Percentiles rank a stretch among this genome's conserved stretches.
These are phyloP conservation scores for Anguilla megastoma DNA, from an alignment of 2,797 vertebrate genomes.

Conservation along the genomic window DNA sequence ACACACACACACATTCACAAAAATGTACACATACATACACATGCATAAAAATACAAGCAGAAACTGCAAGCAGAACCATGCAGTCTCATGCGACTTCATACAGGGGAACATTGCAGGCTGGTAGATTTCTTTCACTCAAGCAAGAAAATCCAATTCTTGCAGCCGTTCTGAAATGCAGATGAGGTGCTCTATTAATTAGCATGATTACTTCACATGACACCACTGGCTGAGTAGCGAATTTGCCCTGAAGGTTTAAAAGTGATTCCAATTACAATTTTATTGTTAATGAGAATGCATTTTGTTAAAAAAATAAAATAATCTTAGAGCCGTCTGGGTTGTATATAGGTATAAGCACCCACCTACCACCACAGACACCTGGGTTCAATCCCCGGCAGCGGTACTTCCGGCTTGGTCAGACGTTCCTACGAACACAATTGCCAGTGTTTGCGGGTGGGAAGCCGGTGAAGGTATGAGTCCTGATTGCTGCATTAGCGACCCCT, in stretches of 20 bases:
- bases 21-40: neutral
- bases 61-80: too few species aligned
- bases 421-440: too few species aligned
- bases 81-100: neutral
- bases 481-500: too few species aligned
- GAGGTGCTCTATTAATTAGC: slow-evolving; percentile 23
- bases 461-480: too few species aligned
- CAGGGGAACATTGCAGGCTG: neutral
- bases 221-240: neutral
- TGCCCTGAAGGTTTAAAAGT: slow-evolving; percentile 18
- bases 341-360: too few species aligned
- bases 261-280: slow-evolving; percentile 19
- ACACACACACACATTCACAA: neutral
- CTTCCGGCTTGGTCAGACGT: too few species aligned
- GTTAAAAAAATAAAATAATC: neutral
- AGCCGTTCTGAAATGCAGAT: slow-evolving; percentile 13
- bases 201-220: slow-evolving; percentile 24
- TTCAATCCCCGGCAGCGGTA: too few species aligned
- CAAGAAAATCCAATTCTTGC: slow-evolving; percentile 8
- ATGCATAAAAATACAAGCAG: neutral
- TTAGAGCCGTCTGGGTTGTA: too few species aligned
- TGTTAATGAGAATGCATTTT: slow-evolving; percentile 27
- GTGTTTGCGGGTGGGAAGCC: too few species aligned
- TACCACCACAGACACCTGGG: too few species aligned
- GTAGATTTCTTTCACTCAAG: neutral